Evolutionary conservation across 2,888 invertebrate genomes (phyloP).

Genomic region (Pristionchus japonicus): DNA sequence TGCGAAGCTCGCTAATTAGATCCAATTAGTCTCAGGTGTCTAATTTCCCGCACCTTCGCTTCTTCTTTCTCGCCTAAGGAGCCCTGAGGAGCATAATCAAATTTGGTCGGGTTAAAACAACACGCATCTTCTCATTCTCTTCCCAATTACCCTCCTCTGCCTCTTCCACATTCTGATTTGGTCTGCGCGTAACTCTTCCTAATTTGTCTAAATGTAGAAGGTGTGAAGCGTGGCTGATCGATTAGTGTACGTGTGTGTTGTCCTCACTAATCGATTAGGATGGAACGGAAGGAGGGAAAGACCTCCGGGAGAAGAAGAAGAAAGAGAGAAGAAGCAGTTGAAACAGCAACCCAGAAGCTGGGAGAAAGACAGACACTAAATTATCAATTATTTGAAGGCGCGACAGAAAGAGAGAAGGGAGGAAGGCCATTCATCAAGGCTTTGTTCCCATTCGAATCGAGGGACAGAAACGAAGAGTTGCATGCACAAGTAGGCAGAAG

Average conservation of each 20-base stretch:
- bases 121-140: constrained; percentile 2
- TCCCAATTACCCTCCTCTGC: constrained; percentile 13
- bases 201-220: not conserved
- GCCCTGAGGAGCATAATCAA: constrained; percentile 47
- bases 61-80: not conserved
- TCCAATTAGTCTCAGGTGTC: constrained; percentile 10
- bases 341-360: not conserved
- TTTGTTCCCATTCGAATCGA: constrained; percentile 30
- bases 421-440: constrained; percentile 37
- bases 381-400: constrained; percentile 42
- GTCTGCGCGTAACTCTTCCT: constrained; percentile 32
- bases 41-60: constrained; percentile 2
- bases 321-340: constrained; percentile 19
- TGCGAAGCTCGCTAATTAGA: not conserved
- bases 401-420: not conserved
- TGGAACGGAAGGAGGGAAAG: not conserved
- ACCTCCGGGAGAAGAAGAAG: not conserved
- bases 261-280: constrained; percentile 8
- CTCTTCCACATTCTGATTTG: not conserved
- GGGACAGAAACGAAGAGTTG: not conserved
- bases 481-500: not conserved
- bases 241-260: not conserved
- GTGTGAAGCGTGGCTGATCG: constrained; percentile 26
- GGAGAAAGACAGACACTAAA: constrained; percentile 20
- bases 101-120: constrained; percentile 46